Evolutionary conservation across 1,140 invertebrate genomes (phyloP).

Genomic region (Grapholita molesta): DNA sequence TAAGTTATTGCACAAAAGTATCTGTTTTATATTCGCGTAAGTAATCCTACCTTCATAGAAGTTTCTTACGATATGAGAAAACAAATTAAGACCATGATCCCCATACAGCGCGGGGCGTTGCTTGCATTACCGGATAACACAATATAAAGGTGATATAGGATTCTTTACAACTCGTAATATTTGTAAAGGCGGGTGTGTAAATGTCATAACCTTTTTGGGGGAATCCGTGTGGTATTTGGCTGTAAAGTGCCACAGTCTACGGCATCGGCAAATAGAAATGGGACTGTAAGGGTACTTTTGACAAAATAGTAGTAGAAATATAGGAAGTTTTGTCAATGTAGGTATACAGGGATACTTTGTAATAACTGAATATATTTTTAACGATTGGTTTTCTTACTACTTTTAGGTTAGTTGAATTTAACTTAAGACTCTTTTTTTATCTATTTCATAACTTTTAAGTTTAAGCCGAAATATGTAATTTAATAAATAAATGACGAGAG

Average conservation of each 20-base stretch:
- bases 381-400: too few species aligned
- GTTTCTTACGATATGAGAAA: not conserved
- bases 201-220: conserved; percentile 33
- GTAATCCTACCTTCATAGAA: too few species aligned
- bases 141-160: not conserved
- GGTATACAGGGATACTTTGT: too few species aligned
- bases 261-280: not conserved
- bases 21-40: too few species aligned
- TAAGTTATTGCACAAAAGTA: too few species aligned
- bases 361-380: too few species aligned
- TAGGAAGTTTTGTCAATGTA: not conserved
- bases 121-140: conserved; percentile 7
- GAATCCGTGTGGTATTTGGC: conserved; percentile 25
- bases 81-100: not conserved
- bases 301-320: not conserved
- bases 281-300: not conserved
- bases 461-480: too few species aligned
- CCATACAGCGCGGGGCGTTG: not conserved
- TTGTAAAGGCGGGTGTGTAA: conserved; percentile 26
- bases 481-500: too few species aligned
- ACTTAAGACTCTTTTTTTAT: too few species aligned
- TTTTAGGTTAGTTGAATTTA: too few species aligned
- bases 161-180: conserved; percentile 21
- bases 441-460: too few species aligned
- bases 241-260: conserved; percentile 10